Evolutionary conservation across 1,140 invertebrate genomes (phyloP).

Genomic region (Platorchestia sp.): DNA sequence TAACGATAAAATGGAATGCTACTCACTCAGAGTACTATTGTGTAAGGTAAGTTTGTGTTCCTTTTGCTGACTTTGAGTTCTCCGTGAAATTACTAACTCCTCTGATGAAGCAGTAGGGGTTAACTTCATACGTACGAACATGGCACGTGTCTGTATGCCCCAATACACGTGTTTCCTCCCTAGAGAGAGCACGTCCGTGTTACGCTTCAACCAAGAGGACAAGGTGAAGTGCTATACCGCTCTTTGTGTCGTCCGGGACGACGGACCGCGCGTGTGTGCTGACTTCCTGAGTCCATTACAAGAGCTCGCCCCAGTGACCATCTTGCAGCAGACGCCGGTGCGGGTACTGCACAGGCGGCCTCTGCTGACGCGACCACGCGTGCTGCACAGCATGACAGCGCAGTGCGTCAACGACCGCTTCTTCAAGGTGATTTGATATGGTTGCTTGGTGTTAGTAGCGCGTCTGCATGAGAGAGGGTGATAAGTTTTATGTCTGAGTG

Average conservation of each 20-base stretch:
- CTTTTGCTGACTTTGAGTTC: too few species aligned
- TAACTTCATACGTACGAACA: not conserved
- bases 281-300: constrained; percentile 73
- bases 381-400: constrained; percentile 78
- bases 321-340: constrained; percentile 83
- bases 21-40: too few species aligned
- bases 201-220: constrained; percentile 89
- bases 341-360: constrained; percentile 87
- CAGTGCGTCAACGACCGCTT: constrained; percentile 65
- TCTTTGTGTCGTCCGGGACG: constrained; percentile 70
- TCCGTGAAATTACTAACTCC: not conserved
- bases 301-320: constrained; percentile 73
- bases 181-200: constrained; percentile 78
- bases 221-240: constrained; percentile 89
- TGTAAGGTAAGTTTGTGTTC: too few species aligned
- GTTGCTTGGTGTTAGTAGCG: not conserved
- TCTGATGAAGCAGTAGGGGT: not conserved
- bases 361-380: constrained; percentile 77
- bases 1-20: too few species aligned
- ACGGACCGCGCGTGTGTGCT: constrained; percentile 17
- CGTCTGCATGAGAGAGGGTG: too few species aligned
- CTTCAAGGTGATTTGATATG: constrained; percentile 64
- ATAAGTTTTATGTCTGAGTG: too few species aligned
- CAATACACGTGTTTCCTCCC: not conserved
- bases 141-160: not conserved